Conservation (phyloP, 2,888 invertebrate genomes). For the Thymelicus acteon region DNA sequence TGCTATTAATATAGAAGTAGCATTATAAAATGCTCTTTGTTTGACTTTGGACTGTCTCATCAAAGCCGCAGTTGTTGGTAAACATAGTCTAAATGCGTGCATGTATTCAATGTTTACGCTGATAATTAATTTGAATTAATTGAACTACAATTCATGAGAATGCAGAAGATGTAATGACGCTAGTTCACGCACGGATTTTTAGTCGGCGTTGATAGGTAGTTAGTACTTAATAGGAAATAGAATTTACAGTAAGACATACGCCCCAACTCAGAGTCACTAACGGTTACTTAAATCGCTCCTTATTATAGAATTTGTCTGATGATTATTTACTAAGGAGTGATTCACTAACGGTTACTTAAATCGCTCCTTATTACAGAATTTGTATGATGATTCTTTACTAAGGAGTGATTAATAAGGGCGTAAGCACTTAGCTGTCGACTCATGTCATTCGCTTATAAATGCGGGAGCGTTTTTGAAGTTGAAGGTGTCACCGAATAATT, state of each 20-base stretch:
- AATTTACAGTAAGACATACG: background rate
- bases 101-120: constrained; percentile 50
- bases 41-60: constrained; percentile 8
- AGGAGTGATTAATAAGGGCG: too few species aligned
- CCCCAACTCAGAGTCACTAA: too few species aligned
- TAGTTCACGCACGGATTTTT: constrained; percentile 23
- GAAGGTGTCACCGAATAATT: too few species aligned
- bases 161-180: constrained; percentile 23
- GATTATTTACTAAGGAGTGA: too few species aligned
- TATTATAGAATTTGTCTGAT: too few species aligned
- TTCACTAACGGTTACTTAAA: too few species aligned
- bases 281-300: too few species aligned
- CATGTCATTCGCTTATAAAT: background rate
- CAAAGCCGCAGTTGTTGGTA: background rate
- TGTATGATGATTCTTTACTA: too few species aligned
- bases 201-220: background rate
- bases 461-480: too few species aligned
- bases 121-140: constrained; percentile 51
- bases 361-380: too few species aligned
- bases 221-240: background rate
- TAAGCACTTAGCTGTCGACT: background rate
- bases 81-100: constrained; percentile 24
- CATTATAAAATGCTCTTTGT: background rate
- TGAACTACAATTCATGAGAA: constrained; percentile 51
- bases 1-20: background rate